Evolutionary conservation across 53 echinoderm and acorn worm species (phyloP).

Genomic region (Glandiceps talaboti): DNA sequence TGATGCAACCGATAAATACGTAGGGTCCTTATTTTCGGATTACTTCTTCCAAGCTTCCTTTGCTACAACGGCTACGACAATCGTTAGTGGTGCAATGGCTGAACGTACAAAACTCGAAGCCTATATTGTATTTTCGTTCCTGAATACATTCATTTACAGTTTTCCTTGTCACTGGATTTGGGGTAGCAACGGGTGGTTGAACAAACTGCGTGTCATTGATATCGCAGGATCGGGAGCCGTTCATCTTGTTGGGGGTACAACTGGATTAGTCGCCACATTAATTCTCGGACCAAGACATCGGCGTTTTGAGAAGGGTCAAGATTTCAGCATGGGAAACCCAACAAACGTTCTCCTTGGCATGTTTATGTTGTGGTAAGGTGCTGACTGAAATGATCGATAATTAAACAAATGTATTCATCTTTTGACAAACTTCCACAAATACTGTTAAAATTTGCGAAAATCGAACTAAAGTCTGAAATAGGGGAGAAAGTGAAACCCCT

Average conservation of each 20-base stretch:
- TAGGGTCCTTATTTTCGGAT: conserved; percentile 42
- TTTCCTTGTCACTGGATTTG: conserved; percentile 70
- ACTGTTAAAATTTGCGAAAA: too few species aligned
- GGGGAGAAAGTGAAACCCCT: too few species aligned
- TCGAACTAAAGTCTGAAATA: too few species aligned
- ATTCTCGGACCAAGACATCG: conserved; percentile 60
- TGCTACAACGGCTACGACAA: conserved; percentile 65
- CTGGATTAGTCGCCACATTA: conserved; percentile 50
- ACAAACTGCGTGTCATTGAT: conserved; percentile 31
- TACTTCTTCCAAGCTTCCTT: conserved; percentile 71
- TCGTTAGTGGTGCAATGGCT: conserved; percentile 48
- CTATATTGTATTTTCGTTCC: conserved; percentile 54
- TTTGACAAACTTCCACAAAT: too few species aligned
- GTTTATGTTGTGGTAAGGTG: conserved; percentile 70
- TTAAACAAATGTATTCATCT: not conserved
- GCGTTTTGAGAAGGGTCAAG: conserved; percentile 15
- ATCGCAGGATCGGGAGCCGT: conserved; percentile 64
- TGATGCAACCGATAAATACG: conserved; percentile 19
- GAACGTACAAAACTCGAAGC: conserved; percentile 67
- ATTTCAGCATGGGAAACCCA: conserved; percentile 48
- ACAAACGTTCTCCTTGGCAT: conserved; percentile 56
- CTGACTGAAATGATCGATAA: too few species aligned
- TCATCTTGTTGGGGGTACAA: conserved; percentile 68
- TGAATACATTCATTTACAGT: conserved; percentile 54
- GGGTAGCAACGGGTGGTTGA: conserved; percentile 40